Base-by-base conservation (phyloP, 2,888 invertebrate species). In the Eupithecia pulchellata region DNA sequence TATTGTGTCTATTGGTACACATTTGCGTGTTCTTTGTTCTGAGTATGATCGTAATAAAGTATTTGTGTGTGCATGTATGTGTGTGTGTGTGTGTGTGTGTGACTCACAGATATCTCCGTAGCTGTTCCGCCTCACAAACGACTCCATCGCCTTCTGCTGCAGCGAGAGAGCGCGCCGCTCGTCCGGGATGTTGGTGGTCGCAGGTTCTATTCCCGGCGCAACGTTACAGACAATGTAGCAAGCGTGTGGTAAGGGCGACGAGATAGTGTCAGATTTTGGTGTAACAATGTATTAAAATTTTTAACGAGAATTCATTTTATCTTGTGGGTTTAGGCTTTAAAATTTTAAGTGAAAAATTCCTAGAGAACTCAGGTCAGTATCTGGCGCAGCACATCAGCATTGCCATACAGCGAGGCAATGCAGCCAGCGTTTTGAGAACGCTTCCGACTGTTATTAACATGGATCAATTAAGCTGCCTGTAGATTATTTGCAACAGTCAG, bases 81-180 rank as follows among this genome's bases (percentile, higher is more conserved):
- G 64, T 66, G 63, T 71, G 32, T 47, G 30, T 68, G 36, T 64
- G 60, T 66, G 55, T 67, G 64, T 57, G 47, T 76, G 75, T 11
- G 72, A 77, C 96, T 94, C 91, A 96, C 96, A 96, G 76, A 97
- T 95, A 87, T 97, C 97, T 29, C 96, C 96, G 80, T 96, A 97
- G 91, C 97, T 97, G 91, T 96, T 97, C 71, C 97, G 91, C 67
- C 97, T 89, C 47, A 96, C 96, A 87, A 96, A 96, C 78, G 93
- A 92, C 88, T 97, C 97, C 78, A 97, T 95, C 69, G 94, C 93
- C 82, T 95, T 95, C 84, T 94, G 92, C 80, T 94, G 94, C 78
- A 93, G 88, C 73, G 91, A 85, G 72, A 93, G 91, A 78, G 94
- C 91, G 68, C 93, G 91, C 92, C 95, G 95, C 87, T 95, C 95